Conservation (phyloP, 2,797 vertebrate genomes). For the Steatocranus sp. region DNA sequence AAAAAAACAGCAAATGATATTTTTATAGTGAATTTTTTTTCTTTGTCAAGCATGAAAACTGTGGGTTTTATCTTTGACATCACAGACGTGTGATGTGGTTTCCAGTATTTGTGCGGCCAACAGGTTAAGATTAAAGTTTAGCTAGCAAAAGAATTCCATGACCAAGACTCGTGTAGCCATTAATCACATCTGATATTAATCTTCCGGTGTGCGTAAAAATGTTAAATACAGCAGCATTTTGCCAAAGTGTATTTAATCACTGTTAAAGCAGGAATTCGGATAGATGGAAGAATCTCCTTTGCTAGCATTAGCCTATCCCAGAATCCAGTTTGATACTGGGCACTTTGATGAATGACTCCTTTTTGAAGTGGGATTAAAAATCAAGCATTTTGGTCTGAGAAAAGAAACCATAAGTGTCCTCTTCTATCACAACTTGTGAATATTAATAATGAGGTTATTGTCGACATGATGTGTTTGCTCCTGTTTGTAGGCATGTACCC, state of each 20-base stretch:
- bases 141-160: not conserved
- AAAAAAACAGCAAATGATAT: accelerated
- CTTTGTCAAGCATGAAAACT: not conserved
- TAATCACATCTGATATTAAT: not conserved
- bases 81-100: not conserved
- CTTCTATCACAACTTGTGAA: not conserved
- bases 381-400: not conserved
- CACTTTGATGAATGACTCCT: not conserved
- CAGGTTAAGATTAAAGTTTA: not conserved
- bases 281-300: not conserved
- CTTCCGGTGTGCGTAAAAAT: not conserved
- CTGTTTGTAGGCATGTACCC: slow-evolving; percentile 75
- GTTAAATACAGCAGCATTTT: not conserved
- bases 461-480: not conserved
- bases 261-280: not conserved
- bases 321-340: not conserved
- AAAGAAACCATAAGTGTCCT: not conserved
- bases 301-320: not conserved
- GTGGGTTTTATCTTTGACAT: not conserved
- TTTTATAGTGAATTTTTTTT: not conserved
- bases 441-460: not conserved
- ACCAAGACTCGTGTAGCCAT: not conserved
- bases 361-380: not conserved
- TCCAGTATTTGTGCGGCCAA: not conserved
- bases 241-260: not conserved